phyloP scores from a whole-genome alignment of 2,113 vertebrate genomes.

The Rostratula benghalensis region DNA sequence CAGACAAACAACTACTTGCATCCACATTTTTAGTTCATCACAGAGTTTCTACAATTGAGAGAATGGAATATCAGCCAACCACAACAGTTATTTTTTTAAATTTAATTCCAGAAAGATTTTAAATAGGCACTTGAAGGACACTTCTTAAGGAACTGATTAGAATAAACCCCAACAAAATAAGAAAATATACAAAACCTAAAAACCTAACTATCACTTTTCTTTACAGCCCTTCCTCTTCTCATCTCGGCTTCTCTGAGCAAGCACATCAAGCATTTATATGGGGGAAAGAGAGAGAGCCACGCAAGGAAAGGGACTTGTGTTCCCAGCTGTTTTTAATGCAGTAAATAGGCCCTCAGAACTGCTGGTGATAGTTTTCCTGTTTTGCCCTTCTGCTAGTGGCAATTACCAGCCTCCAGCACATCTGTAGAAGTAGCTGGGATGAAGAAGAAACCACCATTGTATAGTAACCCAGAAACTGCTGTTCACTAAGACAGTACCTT shows the following conservation, averaged over 20 bases:
- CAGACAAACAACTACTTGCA: conserved; percentile 8
- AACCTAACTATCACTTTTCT: background rate
- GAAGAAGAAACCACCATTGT: background rate
- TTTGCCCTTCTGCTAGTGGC: background rate
- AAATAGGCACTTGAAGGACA: background rate
- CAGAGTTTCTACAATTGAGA: background rate
- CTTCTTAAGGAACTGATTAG: background rate
- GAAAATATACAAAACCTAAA: background rate
- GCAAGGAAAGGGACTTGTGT: background rate
- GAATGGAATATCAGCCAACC: background rate
- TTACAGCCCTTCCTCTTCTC: background rate
- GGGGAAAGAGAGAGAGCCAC: background rate
- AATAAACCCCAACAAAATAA: background rate
- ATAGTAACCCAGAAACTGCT: background rate
- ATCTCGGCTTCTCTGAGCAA: background rate
- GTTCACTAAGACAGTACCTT: background rate
- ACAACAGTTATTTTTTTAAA: background rate
- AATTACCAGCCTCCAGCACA: background rate
- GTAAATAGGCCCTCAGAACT: background rate
- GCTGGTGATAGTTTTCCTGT: background rate
- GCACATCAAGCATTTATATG: background rate
- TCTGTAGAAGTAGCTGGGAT: background rate
- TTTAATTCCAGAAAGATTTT: background rate
- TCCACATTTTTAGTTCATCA: background rate
- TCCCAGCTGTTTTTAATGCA: background rate